Conservation (phyloP, 2,888 invertebrate species). For the Dysmachus trigonus region DNA sequence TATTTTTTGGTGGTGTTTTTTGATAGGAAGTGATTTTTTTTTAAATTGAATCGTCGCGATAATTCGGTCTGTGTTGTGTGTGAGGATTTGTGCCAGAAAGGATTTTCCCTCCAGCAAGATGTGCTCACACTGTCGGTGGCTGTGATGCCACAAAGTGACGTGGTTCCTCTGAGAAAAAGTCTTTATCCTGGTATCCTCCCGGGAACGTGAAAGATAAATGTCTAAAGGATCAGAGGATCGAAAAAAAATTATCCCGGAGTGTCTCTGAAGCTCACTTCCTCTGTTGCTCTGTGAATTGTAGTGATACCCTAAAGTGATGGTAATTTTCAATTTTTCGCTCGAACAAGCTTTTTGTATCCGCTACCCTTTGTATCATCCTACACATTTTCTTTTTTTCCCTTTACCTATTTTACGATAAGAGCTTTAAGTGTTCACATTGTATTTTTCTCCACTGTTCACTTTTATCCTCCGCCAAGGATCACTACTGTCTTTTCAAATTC, state of each 20-base stretch:
- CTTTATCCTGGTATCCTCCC: not conserved
- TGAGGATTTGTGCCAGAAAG: not conserved
- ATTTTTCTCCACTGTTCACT: not conserved
- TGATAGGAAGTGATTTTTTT: not conserved
- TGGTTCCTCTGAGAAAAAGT: not conserved
- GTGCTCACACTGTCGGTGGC: not conserved
- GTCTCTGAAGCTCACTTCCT: slow-evolving; percentile 7
- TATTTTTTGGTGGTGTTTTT: not conserved
- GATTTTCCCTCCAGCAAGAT: not conserved
- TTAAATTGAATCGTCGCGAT: not conserved
- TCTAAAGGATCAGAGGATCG: not conserved
- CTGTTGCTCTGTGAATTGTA: not conserved
- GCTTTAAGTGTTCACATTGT: slow-evolving; percentile 8
- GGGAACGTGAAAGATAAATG: not conserved
- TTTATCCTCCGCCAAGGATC: not conserved
- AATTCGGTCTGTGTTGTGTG: not conserved
- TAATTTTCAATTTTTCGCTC: slow-evolving; percentile 29
- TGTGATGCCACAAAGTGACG: not conserved
- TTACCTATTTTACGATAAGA: slow-evolving; percentile 10
- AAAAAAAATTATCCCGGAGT: not conserved
- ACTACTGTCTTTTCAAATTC: not conserved
- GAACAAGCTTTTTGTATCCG: slow-evolving; percentile 22
- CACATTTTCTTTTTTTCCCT: not conserved
- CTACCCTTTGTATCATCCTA: not conserved
- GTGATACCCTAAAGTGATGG: slow-evolving; percentile 36